phyloP scores from a whole-genome alignment of 2,888 invertebrate species.

The Cryptus viduatorius region DNA sequence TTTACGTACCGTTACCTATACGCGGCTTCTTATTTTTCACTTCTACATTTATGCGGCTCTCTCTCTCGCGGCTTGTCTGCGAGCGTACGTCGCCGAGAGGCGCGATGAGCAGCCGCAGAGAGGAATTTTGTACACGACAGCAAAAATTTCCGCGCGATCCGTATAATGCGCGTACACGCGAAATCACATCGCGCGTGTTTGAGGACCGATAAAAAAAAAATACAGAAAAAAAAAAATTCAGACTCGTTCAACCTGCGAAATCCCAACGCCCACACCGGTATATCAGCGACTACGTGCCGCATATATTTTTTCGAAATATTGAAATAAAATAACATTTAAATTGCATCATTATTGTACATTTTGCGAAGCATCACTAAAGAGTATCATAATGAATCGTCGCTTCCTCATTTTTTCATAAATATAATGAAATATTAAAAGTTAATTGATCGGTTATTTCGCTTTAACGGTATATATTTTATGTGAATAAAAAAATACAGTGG shows the following conservation, averaged over 20 bases:
- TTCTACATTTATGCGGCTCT: slow-evolving; percentile 24
- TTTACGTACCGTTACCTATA: slow-evolving; percentile 21
- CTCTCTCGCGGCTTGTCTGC: not conserved
- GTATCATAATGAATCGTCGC: too few relatives aligned
- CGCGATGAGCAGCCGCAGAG: not conserved
- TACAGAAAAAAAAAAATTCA: not conserved
- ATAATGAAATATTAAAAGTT: too few relatives aligned
- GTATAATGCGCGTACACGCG: not conserved
- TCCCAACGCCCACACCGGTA: too few relatives aligned
- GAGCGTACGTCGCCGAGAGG: not conserved
- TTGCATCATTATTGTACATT: too few relatives aligned
- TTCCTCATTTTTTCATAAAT: too few relatives aligned
- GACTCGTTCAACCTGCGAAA: not conserved
- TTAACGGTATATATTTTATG: too few relatives aligned
- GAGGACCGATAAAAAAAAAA: slow-evolving; percentile 37
- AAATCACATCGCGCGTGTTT: slow-evolving; percentile 3
- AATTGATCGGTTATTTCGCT: too few relatives aligned
- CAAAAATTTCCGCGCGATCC: slow-evolving; percentile 10
- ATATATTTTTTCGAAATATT: too few relatives aligned
- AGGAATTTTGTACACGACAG: not conserved
- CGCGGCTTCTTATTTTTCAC: slow-evolving; percentile 60
- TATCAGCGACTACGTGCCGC: too few relatives aligned
- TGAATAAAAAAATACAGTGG: too few relatives aligned
- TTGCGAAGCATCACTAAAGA: too few relatives aligned
- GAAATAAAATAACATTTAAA: too few relatives aligned